A percentile compares a stretch with the other conserved stretches of the same genome.
phyloP scores from a whole-genome alignment of 1,140 invertebrate species.

The Antheraea mylitta region DNA sequence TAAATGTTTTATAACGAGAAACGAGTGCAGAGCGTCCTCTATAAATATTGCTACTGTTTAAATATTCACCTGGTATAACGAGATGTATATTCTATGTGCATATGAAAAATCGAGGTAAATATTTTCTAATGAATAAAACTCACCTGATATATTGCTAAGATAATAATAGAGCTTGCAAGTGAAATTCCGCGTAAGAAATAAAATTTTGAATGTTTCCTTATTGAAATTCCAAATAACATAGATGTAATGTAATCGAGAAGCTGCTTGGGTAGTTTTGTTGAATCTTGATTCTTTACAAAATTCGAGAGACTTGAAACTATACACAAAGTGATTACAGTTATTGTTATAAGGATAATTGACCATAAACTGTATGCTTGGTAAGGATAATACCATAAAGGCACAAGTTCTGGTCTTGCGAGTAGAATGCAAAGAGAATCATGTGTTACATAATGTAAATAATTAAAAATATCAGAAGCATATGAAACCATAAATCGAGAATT shows the following conservation, averaged over 20 bases:
- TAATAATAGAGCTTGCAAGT: conserved; percentile 22
- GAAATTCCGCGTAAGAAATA: conserved; percentile 16
- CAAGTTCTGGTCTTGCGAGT: conserved; percentile 8
- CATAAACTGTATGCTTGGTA: conserved; percentile 11
- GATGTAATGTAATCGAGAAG: conserved; percentile 8
- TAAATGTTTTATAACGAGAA: no score
- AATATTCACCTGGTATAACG: no score
- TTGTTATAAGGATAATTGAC: conserved; percentile 9
- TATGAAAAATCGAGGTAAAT: not conserved
- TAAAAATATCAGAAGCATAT: conserved; percentile 17
- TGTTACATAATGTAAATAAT: conserved; percentile 21
- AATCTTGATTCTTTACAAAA: not conserved
- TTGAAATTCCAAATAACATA: conserved; percentile 23
- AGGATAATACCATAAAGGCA: conserved; percentile 28
- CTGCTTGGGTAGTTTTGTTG: not conserved
- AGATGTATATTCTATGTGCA: no score
- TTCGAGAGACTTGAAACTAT: conserved; percentile 9
- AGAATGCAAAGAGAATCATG: conserved; percentile 23
- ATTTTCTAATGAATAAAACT: conserved; percentile 4
- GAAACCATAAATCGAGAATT: conserved; percentile 30
- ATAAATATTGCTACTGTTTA: no score
- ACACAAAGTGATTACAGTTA: conserved; percentile 8
- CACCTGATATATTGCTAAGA: conserved; percentile 28
- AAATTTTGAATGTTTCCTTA: conserved; percentile 10
- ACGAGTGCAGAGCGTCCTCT: no score